Evolutionary conservation across 2,797 vertebrate genomes (phyloP), one percentile per base, ranked within the genome.

Genomic region (Neomorphus geoffroyi): DNA sequence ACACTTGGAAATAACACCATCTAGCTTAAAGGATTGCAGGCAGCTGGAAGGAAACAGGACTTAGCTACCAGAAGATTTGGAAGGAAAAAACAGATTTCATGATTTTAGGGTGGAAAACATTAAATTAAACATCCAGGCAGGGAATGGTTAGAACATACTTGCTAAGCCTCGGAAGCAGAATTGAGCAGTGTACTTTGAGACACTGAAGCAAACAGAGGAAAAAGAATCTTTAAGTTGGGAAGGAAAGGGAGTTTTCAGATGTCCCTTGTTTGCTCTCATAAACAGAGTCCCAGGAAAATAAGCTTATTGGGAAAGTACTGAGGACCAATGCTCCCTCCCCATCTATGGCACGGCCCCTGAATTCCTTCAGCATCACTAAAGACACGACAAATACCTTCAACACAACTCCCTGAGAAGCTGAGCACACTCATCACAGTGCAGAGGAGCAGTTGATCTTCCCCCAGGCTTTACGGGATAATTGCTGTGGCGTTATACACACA

Each of bases 191-290:
- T 58, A 17, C 46, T 64, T 53, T 10, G 5, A 86, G 45, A 57
- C 3, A 28, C 0, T 3, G n/a, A 93, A 60, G 19, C 5, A 50
- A 15, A 69, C 22, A 14, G 28, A 6, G 16, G 6, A 1, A 3
- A 7, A 46, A 45, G 16, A n/a, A 46, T 1, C 35, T 91, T 75
- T 39, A 66, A 28, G 13, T 39, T 16, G 7, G 22, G 30, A 88
- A 12, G 13, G 13, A 90, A 80, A 62, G 9, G 28, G 22, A 79
- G 11, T 56, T 91, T 65, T 41, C 60, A 92, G 39, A 30, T 45
- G 16, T 75, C 43, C 11, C 7, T 81, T 48, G 32, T 91, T 66
- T 71, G 32, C 57, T 79, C 11, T 1, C 23, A 21, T 17, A 73
- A 69, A 26, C 26, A 74, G 17, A 43, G 19, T 69, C 62, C 43